Evolutionary conservation across 1,140 invertebrate genomes (phyloP).

Genomic region (Pinna nobilis): DNA sequence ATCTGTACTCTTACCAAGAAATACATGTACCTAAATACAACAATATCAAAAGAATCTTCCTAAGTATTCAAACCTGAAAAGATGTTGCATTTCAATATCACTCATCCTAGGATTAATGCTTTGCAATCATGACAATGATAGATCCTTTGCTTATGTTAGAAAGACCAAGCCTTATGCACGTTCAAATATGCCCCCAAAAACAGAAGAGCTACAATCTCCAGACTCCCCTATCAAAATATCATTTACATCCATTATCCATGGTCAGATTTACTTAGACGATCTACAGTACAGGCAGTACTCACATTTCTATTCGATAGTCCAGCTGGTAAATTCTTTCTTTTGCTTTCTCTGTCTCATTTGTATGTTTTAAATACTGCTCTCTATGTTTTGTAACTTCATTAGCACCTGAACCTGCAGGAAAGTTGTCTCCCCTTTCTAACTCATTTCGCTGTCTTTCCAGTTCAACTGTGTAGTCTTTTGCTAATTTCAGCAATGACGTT

Average conservation of each 20-base stretch:
- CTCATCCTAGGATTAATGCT: no score
- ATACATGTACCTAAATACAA: no score
- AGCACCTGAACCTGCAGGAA: slow-evolving; percentile 71
- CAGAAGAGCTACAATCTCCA: no score
- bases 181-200: no score
- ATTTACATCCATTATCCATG: neutral
- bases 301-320: slow-evolving; percentile 73
- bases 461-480: slow-evolving; percentile 63
- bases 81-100: no score
- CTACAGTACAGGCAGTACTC: slow-evolving; percentile 27
- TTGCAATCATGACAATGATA: no score
- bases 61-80: no score
- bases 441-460: slow-evolving; percentile 66
- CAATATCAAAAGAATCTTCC: no score
- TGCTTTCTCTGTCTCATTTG: slow-evolving; percentile 70
- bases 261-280: neutral
- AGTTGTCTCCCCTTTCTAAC: slow-evolving; percentile 72
- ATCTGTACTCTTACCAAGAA: no score
- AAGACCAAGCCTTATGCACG: neutral
- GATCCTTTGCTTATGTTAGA: no score
- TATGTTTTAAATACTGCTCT: slow-evolving; percentile 69
- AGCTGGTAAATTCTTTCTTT: slow-evolving; percentile 72
- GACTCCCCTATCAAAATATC: no score
- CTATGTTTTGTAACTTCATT: slow-evolving; percentile 69
- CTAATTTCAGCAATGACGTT: slow-evolving; percentile 60